Base-by-base conservation (phyloP, 2,797 vertebrate genomes). In the Limnodromus scolopaceus region DNA sequence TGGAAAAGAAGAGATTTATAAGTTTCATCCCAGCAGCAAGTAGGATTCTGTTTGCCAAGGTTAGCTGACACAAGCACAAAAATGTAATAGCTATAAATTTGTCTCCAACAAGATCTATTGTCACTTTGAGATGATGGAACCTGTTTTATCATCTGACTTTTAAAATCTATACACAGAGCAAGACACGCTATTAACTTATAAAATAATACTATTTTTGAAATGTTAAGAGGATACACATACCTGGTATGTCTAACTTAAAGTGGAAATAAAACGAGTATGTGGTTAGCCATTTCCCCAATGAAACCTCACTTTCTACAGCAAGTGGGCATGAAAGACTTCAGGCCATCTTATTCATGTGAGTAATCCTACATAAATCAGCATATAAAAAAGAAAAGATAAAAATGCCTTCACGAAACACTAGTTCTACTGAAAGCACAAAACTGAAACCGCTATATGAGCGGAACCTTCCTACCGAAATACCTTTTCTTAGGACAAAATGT, bases 41-140 rank as follows among this genome's bases (percentile, higher is more conserved):
- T 70, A 95, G 49, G 71, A 30, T 95, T 93, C 88, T 76, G 96
- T 36, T 68, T 77, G 93, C 90, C 96, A 97, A 98, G 96, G 97
- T 97, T 95, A 96, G 97, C 97, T 98, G 97, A 98, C 97, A 98
- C 89, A 84, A 98, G 97, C 97, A 97, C 95, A 97, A 98, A 97
- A 97, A 93, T 92, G 86, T 55, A 95, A 88, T 51, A 71, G 95
- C 94, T 78, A 77, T 97, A 97, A 97, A 98, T 98, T 97, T 97
- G 95, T 54, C 92, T 75, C 92, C 80, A 96, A 71, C 72, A 95
- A 96, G 95, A 98, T 96, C 94, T 97, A 95, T 76, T 91, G 89
- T 95, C 93, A 96, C 89, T 91, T 88, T 79, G 83, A 86, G 92
- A 91, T 94, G 93, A 95, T 94, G 83, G 78, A 91, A 93, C 93